Evolutionary conservation across 1,140 invertebrate species (phyloP).

Genomic region (Globodera rostochiensis): DNA sequence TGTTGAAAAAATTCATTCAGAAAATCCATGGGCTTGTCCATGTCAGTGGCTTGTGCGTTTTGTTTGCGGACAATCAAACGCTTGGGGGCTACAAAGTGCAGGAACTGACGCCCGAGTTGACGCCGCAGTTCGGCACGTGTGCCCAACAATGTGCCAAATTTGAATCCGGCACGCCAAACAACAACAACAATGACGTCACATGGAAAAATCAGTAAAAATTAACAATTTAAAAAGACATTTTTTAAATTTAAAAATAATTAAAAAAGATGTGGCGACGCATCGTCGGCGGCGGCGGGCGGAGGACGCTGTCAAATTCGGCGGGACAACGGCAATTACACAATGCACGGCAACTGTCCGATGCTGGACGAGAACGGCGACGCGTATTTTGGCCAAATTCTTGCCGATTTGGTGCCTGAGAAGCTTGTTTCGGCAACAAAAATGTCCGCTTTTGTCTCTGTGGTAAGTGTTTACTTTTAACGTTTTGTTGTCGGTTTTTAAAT

Average conservation of each 20-base stretch:
- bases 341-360: neutral
- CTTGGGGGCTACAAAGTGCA: neutral
- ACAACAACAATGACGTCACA: neutral
- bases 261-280: neutral
- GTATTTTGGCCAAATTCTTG: neutral
- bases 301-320: neutral
- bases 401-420: neutral
- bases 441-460: neutral
- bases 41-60: neutral
- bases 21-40: neutral
- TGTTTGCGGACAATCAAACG: neutral
- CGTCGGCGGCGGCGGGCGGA: neutral
- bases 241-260: no score
- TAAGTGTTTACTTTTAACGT: neutral
- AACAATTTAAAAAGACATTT: neutral
- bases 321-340: neutral
- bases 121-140: neutral
- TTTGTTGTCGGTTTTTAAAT: neutral
- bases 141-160: neutral
- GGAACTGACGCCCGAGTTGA: neutral
- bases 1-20: no score
- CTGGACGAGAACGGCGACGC: neutral
- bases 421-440: neutral
- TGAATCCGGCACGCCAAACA: no score
- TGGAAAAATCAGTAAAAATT: neutral